Conservation (phyloP, 2,888 invertebrate genomes). For the Rhingia rostrata region DNA sequence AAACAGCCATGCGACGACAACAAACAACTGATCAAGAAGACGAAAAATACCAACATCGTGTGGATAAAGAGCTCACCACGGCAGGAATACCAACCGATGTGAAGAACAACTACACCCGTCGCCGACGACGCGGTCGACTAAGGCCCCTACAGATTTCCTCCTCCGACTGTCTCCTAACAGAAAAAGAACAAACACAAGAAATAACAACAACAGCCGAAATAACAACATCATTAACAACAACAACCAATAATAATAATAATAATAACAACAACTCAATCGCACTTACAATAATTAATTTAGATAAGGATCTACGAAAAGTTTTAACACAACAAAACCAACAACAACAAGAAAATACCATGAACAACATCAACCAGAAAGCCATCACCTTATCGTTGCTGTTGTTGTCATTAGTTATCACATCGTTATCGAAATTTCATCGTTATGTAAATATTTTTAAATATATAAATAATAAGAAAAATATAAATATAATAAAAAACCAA, state of each 20-base stretch:
- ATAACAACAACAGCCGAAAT: slow-evolving; percentile 51
- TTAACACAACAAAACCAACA: slow-evolving; percentile 50
- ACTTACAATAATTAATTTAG: slow-evolving; percentile 71
- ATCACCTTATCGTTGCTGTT: slow-evolving; percentile 67
- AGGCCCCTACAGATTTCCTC: slow-evolving; percentile 75
- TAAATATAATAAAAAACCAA: slow-evolving; percentile 48
- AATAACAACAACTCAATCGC: slow-evolving; percentile 56
- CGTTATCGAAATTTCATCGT: slow-evolving; percentile 76
- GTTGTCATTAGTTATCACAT: slow-evolving; percentile 74
- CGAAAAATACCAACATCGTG: slow-evolving; percentile 2
- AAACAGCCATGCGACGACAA: slow-evolving; percentile 16
- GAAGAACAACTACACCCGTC: slow-evolving; percentile 79
- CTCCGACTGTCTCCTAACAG: slow-evolving; percentile 27
- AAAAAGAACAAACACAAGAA: slow-evolving; percentile 45
- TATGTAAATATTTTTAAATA: slow-evolving; percentile 70
- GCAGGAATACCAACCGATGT: slow-evolving; percentile 39
- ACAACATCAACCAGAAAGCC: slow-evolving; percentile 47
- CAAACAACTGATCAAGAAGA: slow-evolving; percentile 28
- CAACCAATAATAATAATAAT: slow-evolving; percentile 44
- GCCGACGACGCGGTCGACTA: slow-evolving; percentile 82
- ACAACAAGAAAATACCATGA: slow-evolving; percentile 18
- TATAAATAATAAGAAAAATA: slow-evolving; percentile 42
- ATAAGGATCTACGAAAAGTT: slow-evolving; percentile 61
- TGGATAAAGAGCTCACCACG: slow-evolving; percentile 12
- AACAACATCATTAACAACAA: slow-evolving; percentile 19